Percentiles rank a stretch among this genome's conserved stretches.
Evolutionary conservation across 2,797 vertebrate species (phyloP).

Genomic region (Tenualosa ilisha): DNA sequence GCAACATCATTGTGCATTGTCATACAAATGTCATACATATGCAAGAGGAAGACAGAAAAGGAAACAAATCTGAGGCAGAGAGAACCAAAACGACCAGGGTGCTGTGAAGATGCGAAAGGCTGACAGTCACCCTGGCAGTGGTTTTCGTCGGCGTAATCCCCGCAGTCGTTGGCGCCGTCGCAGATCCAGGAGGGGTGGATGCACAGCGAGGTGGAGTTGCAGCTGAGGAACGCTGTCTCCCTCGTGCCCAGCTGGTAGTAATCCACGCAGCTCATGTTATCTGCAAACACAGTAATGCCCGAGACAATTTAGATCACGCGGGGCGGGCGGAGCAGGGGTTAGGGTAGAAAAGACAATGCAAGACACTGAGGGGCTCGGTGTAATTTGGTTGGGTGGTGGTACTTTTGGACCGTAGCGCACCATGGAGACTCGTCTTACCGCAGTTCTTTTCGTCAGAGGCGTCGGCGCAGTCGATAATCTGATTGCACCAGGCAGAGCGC

Average conservation of each 20-base stretch:
- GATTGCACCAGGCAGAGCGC: conserved; percentile 89
- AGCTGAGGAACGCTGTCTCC: conserved; percentile 86
- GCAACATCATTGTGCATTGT: conserved; percentile 21
- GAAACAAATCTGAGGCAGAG: background rate
- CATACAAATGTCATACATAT: background rate
- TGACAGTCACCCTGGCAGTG: conserved; percentile 79
- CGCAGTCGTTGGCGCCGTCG: conserved; percentile 95
- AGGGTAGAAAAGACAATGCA: background rate
- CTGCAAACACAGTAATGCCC: conserved; percentile 67
- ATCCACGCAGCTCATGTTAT: conserved; percentile 87
- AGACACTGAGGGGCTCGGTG: background rate
- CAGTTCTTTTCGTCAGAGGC: conserved; percentile 93
- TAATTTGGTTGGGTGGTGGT: too few species aligned
- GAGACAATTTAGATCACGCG: background rate
- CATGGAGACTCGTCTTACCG: conserved; percentile 75
- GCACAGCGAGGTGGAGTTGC: conserved; percentile 95
- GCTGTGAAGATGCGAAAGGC: background rate
- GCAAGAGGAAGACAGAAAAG: background rate
- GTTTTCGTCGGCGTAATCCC: conserved; percentile 92
- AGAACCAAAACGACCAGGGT: background rate
- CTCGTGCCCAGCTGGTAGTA: conserved; percentile 94
- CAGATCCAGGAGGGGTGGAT: conserved; percentile 94
- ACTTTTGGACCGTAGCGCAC: background rate
- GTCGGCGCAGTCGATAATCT: conserved; percentile 91
- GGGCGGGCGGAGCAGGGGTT: background rate